phyloP scores from a whole-genome alignment of 2,888 invertebrate species.

The Priocnemis perturbator region DNA sequence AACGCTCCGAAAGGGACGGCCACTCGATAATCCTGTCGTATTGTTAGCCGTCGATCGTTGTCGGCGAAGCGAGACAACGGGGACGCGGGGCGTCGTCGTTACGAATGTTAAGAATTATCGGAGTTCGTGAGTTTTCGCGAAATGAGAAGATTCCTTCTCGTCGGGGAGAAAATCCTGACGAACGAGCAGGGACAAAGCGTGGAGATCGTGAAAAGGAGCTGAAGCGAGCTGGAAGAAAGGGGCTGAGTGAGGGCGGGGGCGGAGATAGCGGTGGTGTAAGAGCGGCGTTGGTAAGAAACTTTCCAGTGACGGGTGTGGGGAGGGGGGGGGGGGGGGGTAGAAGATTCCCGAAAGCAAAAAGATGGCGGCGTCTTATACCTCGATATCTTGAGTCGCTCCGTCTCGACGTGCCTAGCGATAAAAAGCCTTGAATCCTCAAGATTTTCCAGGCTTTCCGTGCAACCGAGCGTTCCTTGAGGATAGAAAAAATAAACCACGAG shows the following conservation, averaged over 20 bases:
- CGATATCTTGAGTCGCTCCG: not conserved
- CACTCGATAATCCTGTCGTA: too few relatives aligned
- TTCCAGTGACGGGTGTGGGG: conserved; percentile 30
- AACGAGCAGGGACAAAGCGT: conserved; percentile 24
- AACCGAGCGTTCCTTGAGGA: conserved; percentile 21
- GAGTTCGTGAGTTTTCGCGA: conserved; percentile 17
- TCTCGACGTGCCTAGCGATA: conserved; percentile 13
- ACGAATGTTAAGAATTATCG: conserved; percentile 17
- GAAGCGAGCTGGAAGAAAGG: conserved; percentile 8
- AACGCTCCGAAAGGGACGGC: too few relatives aligned
- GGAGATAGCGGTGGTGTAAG: conserved; percentile 7
- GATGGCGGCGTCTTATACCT: conserved; percentile 27
- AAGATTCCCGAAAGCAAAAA: conserved; percentile 29
- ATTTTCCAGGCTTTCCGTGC: conserved; percentile 17
- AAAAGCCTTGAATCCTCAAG: conserved; percentile 29
- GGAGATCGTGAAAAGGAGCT: conserved; percentile 9
- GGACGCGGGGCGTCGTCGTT: not conserved
- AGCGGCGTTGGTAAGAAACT: conserved; percentile 30
- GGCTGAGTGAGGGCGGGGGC: not conserved
- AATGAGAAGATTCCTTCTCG: conserved; percentile 27
- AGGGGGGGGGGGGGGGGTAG: conserved; percentile 7
- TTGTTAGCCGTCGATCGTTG: too few relatives aligned
- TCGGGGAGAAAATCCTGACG: conserved; percentile 31
- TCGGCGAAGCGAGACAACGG: too few relatives aligned
- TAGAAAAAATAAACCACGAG: conserved; percentile 10